These are phyloP conservation scores for Dinomys branickii DNA, from an alignment of 2,113 vertebrate species.

Conservation along the genomic window DNA sequence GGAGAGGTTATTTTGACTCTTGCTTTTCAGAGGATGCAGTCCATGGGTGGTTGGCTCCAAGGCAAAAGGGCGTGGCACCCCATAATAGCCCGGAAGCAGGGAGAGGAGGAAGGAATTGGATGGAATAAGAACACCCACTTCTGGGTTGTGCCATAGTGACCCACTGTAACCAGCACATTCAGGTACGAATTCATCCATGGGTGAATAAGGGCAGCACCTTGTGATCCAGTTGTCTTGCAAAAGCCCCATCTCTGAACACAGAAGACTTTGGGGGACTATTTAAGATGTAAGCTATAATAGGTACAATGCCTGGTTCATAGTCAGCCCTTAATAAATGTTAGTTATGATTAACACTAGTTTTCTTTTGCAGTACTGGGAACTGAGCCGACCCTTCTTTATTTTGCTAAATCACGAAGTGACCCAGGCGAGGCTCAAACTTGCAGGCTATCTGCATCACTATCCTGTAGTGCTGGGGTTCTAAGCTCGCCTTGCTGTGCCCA, in stretches of 20 bases:
- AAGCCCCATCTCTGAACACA: neutral
- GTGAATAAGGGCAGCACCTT: neutral
- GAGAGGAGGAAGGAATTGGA: neutral
- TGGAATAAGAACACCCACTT: neutral
- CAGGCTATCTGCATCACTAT: neutral
- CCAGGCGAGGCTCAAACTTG: neutral
- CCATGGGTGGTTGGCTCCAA: neutral
- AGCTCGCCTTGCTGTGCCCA: too few relatives aligned
- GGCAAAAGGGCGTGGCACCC: neutral
- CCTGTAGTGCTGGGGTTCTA: neutral
- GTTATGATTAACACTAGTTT: neutral
- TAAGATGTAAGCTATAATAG: neutral
- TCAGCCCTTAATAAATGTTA: neutral
- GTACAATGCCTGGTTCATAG: neutral
- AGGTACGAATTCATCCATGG: neutral
- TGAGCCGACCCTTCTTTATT: neutral
- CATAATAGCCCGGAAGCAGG: neutral
- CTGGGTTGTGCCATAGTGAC: neutral
- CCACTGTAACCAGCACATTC: neutral
- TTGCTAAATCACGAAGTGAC: neutral
- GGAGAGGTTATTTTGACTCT: neutral
- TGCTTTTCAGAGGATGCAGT: neutral
- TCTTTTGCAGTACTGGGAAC: neutral
- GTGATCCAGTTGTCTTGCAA: neutral
- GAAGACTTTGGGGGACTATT: neutral